phyloP scores from a whole-genome alignment of 2,113 vertebrate genomes.

The Pterocles gutturalis region DNA sequence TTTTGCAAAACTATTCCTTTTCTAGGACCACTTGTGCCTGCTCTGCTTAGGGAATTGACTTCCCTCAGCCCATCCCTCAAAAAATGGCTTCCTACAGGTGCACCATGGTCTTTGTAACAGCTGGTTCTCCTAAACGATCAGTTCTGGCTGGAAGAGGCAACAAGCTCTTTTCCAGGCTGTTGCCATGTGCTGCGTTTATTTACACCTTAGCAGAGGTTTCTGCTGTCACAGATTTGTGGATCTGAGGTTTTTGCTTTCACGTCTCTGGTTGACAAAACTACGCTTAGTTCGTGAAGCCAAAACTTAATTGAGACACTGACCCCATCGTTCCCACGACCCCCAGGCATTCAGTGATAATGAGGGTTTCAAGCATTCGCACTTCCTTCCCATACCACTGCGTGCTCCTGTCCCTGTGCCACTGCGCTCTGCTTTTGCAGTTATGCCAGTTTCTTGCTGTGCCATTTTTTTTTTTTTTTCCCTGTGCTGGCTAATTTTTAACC shows the following conservation, averaged over 20 bases:
- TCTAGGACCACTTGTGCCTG: not conserved
- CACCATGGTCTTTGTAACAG: not conserved
- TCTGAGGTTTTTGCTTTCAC: not conserved
- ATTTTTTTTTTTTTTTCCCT: accelerated
- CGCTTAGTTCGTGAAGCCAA: not conserved
- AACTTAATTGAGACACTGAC: not conserved
- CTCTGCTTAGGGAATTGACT: not conserved
- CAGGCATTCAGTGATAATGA: not conserved
- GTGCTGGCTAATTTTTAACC: slow-evolving; percentile 60
- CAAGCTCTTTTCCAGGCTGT: not conserved
- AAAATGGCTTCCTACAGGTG: not conserved
- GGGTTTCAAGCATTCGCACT: not conserved
- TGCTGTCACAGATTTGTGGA: not conserved
- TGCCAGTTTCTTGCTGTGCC: not conserved
- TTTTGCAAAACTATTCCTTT: not conserved
- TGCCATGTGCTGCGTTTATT: not conserved
- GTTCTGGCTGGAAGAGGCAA: not conserved
- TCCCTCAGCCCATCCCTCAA: not conserved
- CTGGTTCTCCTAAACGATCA: not conserved
- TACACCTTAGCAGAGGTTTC: not conserved
- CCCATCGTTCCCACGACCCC: not conserved
- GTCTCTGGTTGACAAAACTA: not conserved
- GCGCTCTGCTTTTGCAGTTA: not conserved
- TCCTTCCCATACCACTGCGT: not conserved
- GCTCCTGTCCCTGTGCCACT: not conserved